These are phyloP conservation scores for Drosophila malerkotliana DNA, from an alignment of 1,140 invertebrate genomes.

Conservation along the genomic window DNA sequence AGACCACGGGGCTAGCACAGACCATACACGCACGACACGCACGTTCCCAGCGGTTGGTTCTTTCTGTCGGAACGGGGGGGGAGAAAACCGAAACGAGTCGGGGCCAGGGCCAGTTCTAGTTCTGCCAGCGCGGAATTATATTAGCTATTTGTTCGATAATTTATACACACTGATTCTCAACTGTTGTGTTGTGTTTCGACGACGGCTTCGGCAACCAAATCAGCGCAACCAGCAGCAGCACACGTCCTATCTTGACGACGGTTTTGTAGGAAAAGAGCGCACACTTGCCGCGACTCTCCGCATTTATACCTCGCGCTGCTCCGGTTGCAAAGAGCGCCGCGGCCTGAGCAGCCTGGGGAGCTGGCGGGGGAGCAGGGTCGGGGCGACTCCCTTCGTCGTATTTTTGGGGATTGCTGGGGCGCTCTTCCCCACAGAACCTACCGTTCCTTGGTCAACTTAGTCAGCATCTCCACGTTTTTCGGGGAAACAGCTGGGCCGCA, in stretches of 20 bases:
- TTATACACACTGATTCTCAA: constrained; percentile 31
- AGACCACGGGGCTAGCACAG: not conserved
- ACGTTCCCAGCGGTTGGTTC: constrained; percentile 6
- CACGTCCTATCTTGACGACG: constrained; percentile 69
- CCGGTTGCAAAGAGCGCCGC: constrained; percentile 2
- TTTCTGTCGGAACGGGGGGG: not conserved
- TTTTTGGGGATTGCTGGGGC: constrained; percentile 34
- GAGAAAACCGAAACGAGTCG: not conserved
- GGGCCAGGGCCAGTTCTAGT: not conserved
- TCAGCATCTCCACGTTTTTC: constrained; percentile 56
- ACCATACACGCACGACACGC: constrained; percentile 18
- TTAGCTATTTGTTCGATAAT: constrained; percentile 21
- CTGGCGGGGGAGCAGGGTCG: not conserved
- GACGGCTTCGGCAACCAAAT: constrained; percentile 50
- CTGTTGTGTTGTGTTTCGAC: constrained; percentile 51
- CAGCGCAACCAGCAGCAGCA: constrained; percentile 42
- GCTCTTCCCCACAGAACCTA: constrained; percentile 42
- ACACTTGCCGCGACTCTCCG: constrained; percentile 34
- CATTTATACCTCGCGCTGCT: constrained; percentile 55
- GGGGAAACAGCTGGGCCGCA: constrained; percentile 47
- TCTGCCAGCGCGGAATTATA: not conserved
- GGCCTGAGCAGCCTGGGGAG: not conserved
- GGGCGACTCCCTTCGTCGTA: constrained; percentile 1
- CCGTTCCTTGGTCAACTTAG: constrained; percentile 15
- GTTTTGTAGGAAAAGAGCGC: constrained; percentile 68